Evolutionary conservation across 2,797 vertebrate species (phyloP), one percentile per base, ranked within the genome.

Genomic region (Carapus acus): DNA sequence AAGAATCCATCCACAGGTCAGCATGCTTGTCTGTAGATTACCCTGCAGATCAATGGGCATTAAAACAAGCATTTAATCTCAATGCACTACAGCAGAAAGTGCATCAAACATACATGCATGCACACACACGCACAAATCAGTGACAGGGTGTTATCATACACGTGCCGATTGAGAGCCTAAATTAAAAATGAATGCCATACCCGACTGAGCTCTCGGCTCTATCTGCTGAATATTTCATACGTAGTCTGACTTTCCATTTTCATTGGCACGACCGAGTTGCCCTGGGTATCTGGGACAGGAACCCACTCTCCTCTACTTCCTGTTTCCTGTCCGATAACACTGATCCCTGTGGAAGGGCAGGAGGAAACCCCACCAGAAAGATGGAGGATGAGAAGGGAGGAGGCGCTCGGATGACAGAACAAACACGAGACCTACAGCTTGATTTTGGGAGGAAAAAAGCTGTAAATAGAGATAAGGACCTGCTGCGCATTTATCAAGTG

Each of bases 151-250:
- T 17, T 54, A 56, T 54, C 36, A 18, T 37, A 61, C 11, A 21
- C 58, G 41, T 77, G 67, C 39, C 13, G 23, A 38, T 50, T 6
- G 44, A 63, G 66, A 53, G 40, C 41, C 47, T 61, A 29, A 47
- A 74, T 84, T 65, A 81, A 80, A 80, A 73, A 83, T 83, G 49
- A 0, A 85, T 84, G 63, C 33, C 22, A 19, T 63, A 65, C 53
- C 73, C 43, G 46, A 51, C 52, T 57, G 72, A 69, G 74, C 69
- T 76, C 67, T 69, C 54, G 61, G 64, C 71, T 63, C 63, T 60
- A 70, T 75, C 69, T 31, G 23, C 66, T 88, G 49, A 84, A 88
- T 86, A 77, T 85, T 87, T 87, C 8, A 88, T 86, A 70, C 69
- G 78, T 54, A 75, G 52, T 66, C 69, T 62, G 69, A 77, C 55